These are phyloP conservation scores for Gymnoscopelus braueri DNA, from an alignment of 2,797 vertebrate genomes.

Conservation along the genomic window DNA sequence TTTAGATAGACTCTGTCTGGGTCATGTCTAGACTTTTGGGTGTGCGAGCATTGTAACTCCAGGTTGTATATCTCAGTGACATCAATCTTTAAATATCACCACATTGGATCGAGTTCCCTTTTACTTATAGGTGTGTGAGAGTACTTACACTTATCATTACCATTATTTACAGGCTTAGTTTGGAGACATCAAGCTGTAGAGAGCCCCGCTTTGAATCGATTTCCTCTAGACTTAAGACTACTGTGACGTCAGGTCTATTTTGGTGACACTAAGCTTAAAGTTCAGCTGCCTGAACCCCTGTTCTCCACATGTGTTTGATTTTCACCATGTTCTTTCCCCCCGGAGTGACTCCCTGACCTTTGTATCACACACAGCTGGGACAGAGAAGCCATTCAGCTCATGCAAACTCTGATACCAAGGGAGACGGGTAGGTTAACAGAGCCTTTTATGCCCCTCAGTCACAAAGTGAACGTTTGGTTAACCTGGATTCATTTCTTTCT, in stretches of 20 bases:
- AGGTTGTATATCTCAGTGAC: no score
- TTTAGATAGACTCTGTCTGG: no score
- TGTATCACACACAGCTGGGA: constrained; percentile 89
- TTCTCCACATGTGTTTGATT: constrained; percentile 59
- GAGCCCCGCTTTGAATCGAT: no score
- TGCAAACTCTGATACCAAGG: constrained; percentile 87
- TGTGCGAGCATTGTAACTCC: not conserved
- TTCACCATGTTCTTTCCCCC: constrained; percentile 32
- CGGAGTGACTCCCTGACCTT: constrained; percentile 54
- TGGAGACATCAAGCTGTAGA: no score
- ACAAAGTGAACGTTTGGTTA: constrained; percentile 50
- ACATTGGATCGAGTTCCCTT: no score
- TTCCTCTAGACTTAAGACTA: no score
- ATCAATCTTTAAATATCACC: no score
- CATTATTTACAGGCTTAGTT: not conserved
- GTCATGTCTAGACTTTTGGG: not conserved
- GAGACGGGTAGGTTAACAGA: constrained; percentile 87
- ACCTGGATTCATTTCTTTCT: constrained; percentile 49
- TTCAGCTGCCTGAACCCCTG: constrained; percentile 31
- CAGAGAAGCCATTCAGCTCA: constrained; percentile 90
- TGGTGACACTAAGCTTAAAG: constrained; percentile 39
- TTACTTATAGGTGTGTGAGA: not conserved
- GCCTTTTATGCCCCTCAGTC: constrained; percentile 38
- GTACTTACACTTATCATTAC: not conserved
- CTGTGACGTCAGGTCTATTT: no score